Conservation (phyloP, 2,797 vertebrate genomes). For the Thunnus albacares region DNA sequence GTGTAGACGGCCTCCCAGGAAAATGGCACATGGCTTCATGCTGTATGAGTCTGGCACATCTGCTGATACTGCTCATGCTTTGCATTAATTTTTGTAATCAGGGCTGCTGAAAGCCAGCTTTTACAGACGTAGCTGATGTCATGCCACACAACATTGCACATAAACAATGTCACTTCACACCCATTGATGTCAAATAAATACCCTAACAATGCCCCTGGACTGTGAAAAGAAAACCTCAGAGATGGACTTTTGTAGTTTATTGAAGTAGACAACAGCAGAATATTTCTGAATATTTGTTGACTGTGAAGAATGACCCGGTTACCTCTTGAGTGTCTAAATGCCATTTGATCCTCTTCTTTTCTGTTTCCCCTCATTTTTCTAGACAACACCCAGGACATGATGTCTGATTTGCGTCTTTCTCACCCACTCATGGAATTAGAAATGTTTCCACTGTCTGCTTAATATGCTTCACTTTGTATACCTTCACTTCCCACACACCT, state of each 20-base stretch:
- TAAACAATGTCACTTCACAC: slow-evolving; percentile 76
- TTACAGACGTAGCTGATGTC: slow-evolving; percentile 75
- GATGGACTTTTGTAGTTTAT: slow-evolving; percentile 32
- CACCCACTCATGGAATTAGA: slow-evolving; percentile 43
- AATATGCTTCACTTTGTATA: slow-evolving; percentile 36
- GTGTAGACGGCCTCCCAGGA: slow-evolving; percentile 48
- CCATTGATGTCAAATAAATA: slow-evolving; percentile 57
- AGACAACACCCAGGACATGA: slow-evolving; percentile 48
- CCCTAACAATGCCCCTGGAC: slow-evolving; percentile 43
- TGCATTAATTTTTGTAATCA: slow-evolving; percentile 76
- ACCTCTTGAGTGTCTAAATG: slow-evolving; percentile 22
- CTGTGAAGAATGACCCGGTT: slow-evolving; percentile 10
- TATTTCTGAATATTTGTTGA: slow-evolving; percentile 34
- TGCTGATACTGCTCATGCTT: slow-evolving; percentile 64
- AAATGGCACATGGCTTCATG: slow-evolving; percentile 69
- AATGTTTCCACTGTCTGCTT: slow-evolving; percentile 37
- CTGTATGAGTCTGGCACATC: slow-evolving; percentile 70
- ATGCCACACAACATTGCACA: slow-evolving; percentile 57
- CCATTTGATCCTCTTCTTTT: slow-evolving; percentile 51
- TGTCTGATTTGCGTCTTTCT: slow-evolving; percentile 54
- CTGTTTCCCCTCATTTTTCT: slow-evolving; percentile 26
- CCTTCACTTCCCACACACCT: slow-evolving; percentile 67
- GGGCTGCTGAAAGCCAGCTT: slow-evolving; percentile 42
- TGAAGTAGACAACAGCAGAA: slow-evolving; percentile 35
- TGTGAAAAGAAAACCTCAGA: slow-evolving; percentile 36